phyloP scores from a whole-genome alignment of 1,140 invertebrate genomes.

The Drosophila pseudoobscura region DNA sequence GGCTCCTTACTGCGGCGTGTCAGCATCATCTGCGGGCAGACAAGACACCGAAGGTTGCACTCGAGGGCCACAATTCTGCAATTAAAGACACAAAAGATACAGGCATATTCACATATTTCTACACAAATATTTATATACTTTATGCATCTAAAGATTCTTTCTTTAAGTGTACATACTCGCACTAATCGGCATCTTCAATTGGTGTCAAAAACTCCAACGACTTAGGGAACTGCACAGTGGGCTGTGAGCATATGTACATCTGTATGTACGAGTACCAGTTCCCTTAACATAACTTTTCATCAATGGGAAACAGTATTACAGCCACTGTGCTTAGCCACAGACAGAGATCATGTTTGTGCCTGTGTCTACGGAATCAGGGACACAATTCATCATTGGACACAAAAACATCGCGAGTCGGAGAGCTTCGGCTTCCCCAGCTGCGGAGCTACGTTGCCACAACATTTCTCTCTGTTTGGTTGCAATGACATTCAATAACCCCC shows the following conservation, averaged over 20 bases:
- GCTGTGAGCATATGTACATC: background rate
- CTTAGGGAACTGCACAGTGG: conserved; percentile 15
- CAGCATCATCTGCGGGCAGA: conserved; percentile 27
- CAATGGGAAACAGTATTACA: background rate
- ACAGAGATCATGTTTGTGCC: conserved; percentile 15
- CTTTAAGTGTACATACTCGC: conserved; percentile 26
- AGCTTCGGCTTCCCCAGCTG: conserved; percentile 14
- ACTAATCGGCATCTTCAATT: conserved; percentile 46
- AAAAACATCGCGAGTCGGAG: conserved; percentile 19
- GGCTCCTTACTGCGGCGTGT: too few relatives aligned
- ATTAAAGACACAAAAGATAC: conserved; percentile 69
- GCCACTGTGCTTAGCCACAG: conserved; percentile 29
- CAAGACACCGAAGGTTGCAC: conserved; percentile 34
- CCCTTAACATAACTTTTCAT: background rate
- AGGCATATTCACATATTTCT: conserved; percentile 2
- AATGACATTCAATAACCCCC: conserved; percentile 50
- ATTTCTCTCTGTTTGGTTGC: conserved; percentile 50
- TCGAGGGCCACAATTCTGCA: conserved; percentile 60
- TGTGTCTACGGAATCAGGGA: conserved; percentile 50
- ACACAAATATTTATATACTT: too few relatives aligned
- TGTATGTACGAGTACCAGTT: too few relatives aligned
- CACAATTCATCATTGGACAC: conserved; percentile 63
- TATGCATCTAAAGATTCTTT: conserved; percentile 27
- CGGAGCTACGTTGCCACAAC: conserved; percentile 8
- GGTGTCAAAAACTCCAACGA: conserved; percentile 60